Percentiles rank a stretch among this genome's conserved stretches.
These are phyloP conservation scores for Columba guinea DNA, from an alignment of 2,797 vertebrate genomes.

Conservation along the genomic window DNA sequence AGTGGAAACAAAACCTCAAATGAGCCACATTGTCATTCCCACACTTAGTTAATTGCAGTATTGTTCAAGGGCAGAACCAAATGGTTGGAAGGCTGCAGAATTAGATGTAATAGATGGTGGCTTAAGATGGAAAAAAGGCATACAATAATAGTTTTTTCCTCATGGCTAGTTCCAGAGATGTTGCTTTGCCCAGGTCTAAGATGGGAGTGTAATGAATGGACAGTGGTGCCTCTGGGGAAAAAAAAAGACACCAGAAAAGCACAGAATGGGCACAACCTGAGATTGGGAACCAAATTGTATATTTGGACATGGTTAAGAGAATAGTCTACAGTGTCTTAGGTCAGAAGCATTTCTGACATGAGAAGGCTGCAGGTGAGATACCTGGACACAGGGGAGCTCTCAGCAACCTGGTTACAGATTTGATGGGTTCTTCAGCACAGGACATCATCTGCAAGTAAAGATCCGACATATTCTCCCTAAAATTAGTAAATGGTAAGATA, in stretches of 20 bases:
- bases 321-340: neutral
- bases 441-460: neutral
- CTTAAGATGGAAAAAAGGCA: neutral
- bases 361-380: neutral
- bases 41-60: constrained; percentile 16
- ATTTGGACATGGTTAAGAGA: neutral
- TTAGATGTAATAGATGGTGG: neutral
- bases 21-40: constrained; percentile 5
- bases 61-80: neutral
- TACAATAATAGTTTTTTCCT: neutral
- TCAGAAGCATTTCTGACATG: neutral
- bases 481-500: neutral
- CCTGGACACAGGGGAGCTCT: accelerated
- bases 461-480: neutral
- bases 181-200: neutral
- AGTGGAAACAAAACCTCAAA: constrained; percentile 49
- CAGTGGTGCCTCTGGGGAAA: neutral
- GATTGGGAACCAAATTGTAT: neutral
- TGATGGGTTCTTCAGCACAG: neutral
- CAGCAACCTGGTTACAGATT: neutral
- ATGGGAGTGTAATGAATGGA: neutral
- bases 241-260: neutral
- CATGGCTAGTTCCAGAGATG: neutral
- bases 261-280: neutral
- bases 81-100: neutral